Evolutionary conservation across 1,140 invertebrate species (phyloP), one percentile per base, ranked within the genome.

Genomic region (Tribolium castaneum): DNA sequence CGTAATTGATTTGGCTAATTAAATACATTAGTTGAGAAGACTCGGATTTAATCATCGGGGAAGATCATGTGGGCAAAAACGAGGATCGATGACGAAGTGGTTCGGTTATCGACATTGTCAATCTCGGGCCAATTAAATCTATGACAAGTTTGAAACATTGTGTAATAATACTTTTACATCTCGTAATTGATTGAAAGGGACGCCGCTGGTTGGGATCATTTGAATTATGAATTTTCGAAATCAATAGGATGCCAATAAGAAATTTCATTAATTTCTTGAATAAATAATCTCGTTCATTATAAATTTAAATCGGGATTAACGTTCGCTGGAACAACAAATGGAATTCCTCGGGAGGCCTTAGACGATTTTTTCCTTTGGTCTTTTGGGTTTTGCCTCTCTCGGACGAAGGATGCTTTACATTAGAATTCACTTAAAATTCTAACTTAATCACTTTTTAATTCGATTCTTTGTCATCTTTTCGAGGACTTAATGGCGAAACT

Each of bases 121-220:
- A 84, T 84, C 81, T 81, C 22, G 59, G 70, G 70, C 82, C 83
- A 84, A 84, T 84, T 82, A 84, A 83, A 81, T 76, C 79, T 74
- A 73, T 81, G 83, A 84, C 83, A 82, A 78, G 79, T 82, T 81
- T 80, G 82, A 84, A 79, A 79, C 79, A 83, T 83, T 82, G 81
- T 82, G 80, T 80, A 83, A 81, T 81, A 82, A 82, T 81, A 81
- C 77, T 80, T 84, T 80, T 79, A 83, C 78, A 80, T 82, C 76
- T 80, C 75, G 50, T 83, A 83, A 81, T 80, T 81, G 81, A 81
- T 81, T 80, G 79, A 80, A 82, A 78, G 73, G 70, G 34, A 70
- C 59, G 80, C 75, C 77, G 70, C 59, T 45, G 16, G 45, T 30
- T 30, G 16, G 14, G 25, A 39, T 56, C 59, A 66, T 72, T 76